Conservation (phyloP, 2,888 invertebrate genomes). For the Rhamphomyia laevipes region DNA sequence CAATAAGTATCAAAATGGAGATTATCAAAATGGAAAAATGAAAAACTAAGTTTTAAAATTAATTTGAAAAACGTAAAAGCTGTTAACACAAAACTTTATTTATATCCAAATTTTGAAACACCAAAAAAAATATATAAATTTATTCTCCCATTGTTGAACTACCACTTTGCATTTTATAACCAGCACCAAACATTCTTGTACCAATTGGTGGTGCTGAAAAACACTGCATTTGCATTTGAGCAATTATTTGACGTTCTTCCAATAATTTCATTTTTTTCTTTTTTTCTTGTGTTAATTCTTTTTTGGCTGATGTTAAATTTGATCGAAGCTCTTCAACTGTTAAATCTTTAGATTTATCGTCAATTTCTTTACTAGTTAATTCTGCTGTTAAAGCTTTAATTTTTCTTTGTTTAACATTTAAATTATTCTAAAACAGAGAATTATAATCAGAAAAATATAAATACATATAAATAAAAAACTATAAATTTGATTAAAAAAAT, state of each 20-base stretch:
- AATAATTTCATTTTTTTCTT: slow-evolving; percentile 30
- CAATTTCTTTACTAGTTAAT: slow-evolving; percentile 26
- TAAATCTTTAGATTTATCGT: slow-evolving; percentile 25
- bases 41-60: too few species aligned
- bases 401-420: slow-evolving; percentile 30
- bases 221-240: slow-evolving; percentile 33
- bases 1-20: too few species aligned
- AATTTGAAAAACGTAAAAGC: too few species aligned
- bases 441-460: background rate
- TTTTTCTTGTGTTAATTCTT: slow-evolving; percentile 28
- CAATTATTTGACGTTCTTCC: slow-evolving; percentile 30
- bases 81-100: too few species aligned
- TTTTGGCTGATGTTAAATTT: slow-evolving; percentile 26
- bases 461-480: background rate
- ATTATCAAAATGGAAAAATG: too few species aligned
- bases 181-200: slow-evolving; percentile 28
- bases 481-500: background rate
- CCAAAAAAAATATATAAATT: too few species aligned
- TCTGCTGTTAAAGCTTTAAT: slow-evolving; percentile 33
- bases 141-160: background rate
- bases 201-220: slow-evolving; percentile 31
- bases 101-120: too few species aligned
- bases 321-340: slow-evolving; percentile 28
- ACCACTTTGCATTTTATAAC: slow-evolving; percentile 24
- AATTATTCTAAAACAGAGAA: slow-evolving; percentile 22